Conservation (phyloP, 2,888 invertebrate genomes). For the Brachycybe producta region DNA sequence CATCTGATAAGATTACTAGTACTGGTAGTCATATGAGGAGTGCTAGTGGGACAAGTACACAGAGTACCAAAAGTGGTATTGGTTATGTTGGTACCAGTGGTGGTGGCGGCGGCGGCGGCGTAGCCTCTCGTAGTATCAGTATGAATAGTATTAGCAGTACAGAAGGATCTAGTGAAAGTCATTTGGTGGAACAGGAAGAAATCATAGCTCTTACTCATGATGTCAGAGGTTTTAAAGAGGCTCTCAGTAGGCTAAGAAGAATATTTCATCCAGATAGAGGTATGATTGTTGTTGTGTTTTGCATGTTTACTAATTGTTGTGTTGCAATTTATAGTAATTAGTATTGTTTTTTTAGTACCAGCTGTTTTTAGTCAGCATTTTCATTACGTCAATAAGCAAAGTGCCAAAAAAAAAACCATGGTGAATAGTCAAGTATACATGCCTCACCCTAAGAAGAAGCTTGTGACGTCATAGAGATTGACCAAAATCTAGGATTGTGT, state of each 20-base stretch:
- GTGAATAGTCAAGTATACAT: no score
- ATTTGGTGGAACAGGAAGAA: slow-evolving; percentile 37
- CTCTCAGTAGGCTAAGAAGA: slow-evolving; percentile 35
- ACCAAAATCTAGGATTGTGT: no score
- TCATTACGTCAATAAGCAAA: no score
- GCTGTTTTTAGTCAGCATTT: no score
- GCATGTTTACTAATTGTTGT: no score
- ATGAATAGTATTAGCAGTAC: slow-evolving; percentile 34
- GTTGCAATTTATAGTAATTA: no score
- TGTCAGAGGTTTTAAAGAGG: slow-evolving; percentile 39
- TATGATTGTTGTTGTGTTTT: no score
- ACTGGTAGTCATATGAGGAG: slow-evolving; percentile 16
- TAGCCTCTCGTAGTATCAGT: slow-evolving; percentile 27
- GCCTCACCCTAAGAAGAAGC: no score
- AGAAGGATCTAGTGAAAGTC: slow-evolving; percentile 28
- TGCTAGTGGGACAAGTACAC: slow-evolving; percentile 19
- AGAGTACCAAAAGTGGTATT: slow-evolving; percentile 6
- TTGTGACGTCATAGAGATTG: no score
- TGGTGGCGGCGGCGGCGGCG: slow-evolving; percentile 1
- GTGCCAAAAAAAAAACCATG: no score
- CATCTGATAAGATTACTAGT: no score
- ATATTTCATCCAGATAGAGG: slow-evolving; percentile 35
- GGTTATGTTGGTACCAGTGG: not conserved
- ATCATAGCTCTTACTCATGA: slow-evolving; percentile 38
- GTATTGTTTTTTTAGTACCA: no score